Evolutionary conservation across 2,797 vertebrate species (phyloP), one percentile per base, ranked within the genome.

Genomic region (Peromyscus melanophrys): DNA sequence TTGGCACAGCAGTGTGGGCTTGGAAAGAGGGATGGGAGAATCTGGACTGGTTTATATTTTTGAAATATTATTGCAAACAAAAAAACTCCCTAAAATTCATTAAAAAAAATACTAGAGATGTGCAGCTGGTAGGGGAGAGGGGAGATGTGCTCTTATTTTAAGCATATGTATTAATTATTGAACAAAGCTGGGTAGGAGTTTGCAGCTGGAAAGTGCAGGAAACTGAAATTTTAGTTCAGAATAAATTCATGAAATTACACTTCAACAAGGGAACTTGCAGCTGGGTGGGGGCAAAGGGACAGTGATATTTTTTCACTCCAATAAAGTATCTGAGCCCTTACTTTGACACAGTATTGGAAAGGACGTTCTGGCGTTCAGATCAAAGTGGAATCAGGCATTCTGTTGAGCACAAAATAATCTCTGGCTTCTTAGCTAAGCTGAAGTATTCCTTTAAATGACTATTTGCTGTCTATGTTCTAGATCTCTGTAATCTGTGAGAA

Each of bases 161-260:
- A 98, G 95, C 77, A 81, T 77, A 59, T 92, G 83, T 80, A 93
- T 92, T 97, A 97, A 97, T 96, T 92, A 83, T 61, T 81, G 37
- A 59, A 96, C 92, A 97, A 97, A 95, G 73, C 57, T 40, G 31
- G 37, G 88, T 95, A 94, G 93, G 91, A 97, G 71, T 87, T 92
- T 98, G 87, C 97, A 98, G 97, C 94, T 98, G 97, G 96, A 95
- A 97, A 84, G 91, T 31, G 78, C 19, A 97, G 34, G 73, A 82
- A 95, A 96, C 12, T 63, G n/a, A 95, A 84, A 61, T 84, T 96
- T 84, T 90, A 73, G 97, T 96, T 97, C 76, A 95, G 92, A 89
- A 25, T 85, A 96, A 95, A 95, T 95, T 97, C 83, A 95, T 97
- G 94, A 98, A 98, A 90, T 97, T 92, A 95, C 95, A 95, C 63